These are phyloP conservation scores for Lepidotrigona ventralis DNA, from an alignment of 1,140 invertebrate genomes.

Conservation along the genomic window DNA sequence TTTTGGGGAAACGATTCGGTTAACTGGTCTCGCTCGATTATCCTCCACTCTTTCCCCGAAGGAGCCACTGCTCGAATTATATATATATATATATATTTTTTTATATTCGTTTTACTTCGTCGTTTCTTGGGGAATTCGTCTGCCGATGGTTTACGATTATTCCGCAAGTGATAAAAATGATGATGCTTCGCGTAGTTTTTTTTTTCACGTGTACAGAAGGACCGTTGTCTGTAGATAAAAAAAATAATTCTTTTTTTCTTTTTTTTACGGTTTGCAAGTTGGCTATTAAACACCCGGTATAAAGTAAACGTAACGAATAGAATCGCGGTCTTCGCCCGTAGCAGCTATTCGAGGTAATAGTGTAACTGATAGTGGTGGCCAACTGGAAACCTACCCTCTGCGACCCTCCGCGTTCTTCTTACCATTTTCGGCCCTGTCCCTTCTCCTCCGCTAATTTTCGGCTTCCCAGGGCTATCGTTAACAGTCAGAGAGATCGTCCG, in stretches of 20 bases:
- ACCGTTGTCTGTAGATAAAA: neutral
- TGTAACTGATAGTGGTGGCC: conserved; percentile 78
- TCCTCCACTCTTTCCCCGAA: neutral
- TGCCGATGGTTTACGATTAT: neutral
- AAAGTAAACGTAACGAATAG: conserved; percentile 33
- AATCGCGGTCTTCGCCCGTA: conserved; percentile 67
- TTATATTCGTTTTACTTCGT: neutral
- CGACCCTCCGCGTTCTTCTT: conserved; percentile 50
- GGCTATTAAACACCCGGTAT: conserved; percentile 32
- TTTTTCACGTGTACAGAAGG: neutral
- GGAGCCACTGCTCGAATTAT: neutral
- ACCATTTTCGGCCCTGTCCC: conserved; percentile 61
- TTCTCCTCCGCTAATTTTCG: conserved; percentile 77
- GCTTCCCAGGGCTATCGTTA: conserved; percentile 74
- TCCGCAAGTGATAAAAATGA: neutral
- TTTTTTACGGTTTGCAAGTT: no score
- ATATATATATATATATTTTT: neutral
- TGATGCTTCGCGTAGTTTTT: neutral
- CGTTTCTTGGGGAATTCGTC: neutral
- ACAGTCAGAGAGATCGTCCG: conserved; percentile 49
- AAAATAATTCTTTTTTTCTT: neutral
- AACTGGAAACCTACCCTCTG: conserved; percentile 67
- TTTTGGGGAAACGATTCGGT: conserved; percentile 14
- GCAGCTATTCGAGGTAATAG: conserved; percentile 76
- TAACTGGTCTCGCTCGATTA: conserved; percentile 2